These are phyloP conservation scores for Augochlora pura DNA, from an alignment of 1,140 invertebrate species.

Conservation along the genomic window DNA sequence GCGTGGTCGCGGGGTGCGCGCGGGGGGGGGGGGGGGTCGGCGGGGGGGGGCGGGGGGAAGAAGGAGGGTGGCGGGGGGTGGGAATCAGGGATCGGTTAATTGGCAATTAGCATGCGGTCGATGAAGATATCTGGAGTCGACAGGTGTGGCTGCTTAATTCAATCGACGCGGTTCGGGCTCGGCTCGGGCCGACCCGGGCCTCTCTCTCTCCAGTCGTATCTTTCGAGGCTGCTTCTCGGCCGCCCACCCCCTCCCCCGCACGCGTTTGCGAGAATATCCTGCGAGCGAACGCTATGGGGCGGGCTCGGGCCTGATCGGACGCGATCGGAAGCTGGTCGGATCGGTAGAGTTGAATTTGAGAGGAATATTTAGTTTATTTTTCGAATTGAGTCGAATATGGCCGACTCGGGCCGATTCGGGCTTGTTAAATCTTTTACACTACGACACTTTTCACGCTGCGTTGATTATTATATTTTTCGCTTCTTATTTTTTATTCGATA, in stretches of 20 bases:
- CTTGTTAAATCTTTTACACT: background rate
- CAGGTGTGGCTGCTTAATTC: constrained; percentile 63
- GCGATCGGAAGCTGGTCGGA: constrained; percentile 33
- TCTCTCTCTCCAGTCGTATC: constrained; percentile 18
- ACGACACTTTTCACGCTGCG: no score
- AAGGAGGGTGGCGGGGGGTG: background rate
- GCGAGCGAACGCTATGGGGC: constrained; percentile 11
- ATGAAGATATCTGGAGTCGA: constrained; percentile 69
- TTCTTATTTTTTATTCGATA: no score
- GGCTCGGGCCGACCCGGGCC: constrained; percentile 14
- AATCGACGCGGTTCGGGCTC: constrained; percentile 53
- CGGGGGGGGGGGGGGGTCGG: constrained; percentile 1
- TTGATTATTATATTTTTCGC: no score
- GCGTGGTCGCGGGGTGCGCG: background rate
- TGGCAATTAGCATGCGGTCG: constrained; percentile 66
- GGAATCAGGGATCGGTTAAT: constrained; percentile 57
- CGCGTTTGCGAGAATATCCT: background rate
- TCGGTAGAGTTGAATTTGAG: constrained; percentile 14
- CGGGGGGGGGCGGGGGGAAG: background rate
- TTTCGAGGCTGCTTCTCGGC: constrained; percentile 21
- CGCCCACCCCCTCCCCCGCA: background rate
- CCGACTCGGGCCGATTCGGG: background rate
- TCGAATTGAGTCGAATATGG: constrained; percentile 2
- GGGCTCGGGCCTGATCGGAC: no score
- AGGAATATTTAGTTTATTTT: background rate